A percentile compares a stretch with the other conserved stretches of the same genome.
These are phyloP conservation scores for Drosophila bocki DNA, from an alignment of 1,140 invertebrate species.

Conservation along the genomic window DNA sequence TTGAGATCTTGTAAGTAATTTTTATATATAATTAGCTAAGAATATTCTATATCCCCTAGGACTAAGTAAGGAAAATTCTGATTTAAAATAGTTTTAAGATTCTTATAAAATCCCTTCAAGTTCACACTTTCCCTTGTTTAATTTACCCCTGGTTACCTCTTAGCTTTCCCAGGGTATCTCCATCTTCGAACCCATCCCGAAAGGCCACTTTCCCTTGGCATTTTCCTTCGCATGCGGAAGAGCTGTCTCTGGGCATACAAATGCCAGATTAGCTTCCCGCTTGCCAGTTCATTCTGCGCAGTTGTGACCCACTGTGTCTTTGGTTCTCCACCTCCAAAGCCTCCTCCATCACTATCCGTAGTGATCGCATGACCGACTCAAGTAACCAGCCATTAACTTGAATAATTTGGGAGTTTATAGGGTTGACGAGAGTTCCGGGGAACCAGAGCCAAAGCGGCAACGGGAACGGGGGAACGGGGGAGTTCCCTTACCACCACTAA, in stretches of 20 bases:
- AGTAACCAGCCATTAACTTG: constrained; percentile 55
- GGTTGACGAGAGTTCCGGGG: background rate
- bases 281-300: constrained; percentile 57
- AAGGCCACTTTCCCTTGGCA: constrained; percentile 30
- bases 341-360: constrained; percentile 16
- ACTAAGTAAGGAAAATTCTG: too few species aligned
- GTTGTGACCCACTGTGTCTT: constrained; percentile 55
- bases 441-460: background rate
- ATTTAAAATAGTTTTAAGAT: too few species aligned
- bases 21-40: too few species aligned
- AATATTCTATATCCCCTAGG: background rate
- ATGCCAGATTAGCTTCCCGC: constrained; percentile 56
- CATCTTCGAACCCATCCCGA: constrained; percentile 5
- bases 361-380: constrained; percentile 54
- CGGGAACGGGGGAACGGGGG: background rate
- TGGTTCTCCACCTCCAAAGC: constrained; percentile 15
- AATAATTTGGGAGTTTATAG: constrained; percentile 41
- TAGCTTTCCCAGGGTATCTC: constrained; percentile 26
- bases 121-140: background rate
- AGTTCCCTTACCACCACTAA: constrained; percentile 45
- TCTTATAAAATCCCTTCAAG: background rate
- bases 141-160: too few species aligned
- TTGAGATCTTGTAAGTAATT: background rate
- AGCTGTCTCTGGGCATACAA: constrained; percentile 62
- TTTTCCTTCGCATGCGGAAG: constrained; percentile 63